Percentiles rank a stretch among this genome's conserved stretches.
Conservation (phyloP, 2,797 vertebrate species). For the Rhadinocentrus ornatus region DNA sequence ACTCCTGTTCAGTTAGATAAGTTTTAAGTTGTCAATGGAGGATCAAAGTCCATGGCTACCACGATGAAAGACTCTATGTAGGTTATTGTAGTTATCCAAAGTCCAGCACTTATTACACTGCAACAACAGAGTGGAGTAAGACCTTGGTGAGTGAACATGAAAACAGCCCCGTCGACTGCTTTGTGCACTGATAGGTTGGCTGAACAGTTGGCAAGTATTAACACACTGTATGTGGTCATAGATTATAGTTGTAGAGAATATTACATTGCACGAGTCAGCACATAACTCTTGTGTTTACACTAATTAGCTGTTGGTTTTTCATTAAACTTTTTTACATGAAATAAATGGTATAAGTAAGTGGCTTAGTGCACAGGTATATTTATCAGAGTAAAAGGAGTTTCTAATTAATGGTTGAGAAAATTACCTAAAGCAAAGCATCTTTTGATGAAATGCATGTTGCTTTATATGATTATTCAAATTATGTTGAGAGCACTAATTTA, state of each 20-base stretch:
- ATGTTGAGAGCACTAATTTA: not conserved
- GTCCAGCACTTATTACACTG: constrained; percentile 65
- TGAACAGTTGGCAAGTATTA: not conserved
- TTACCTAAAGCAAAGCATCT: not conserved
- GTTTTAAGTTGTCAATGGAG: constrained; percentile 43
- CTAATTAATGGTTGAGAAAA: constrained; percentile 14
- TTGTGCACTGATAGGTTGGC: not conserved
- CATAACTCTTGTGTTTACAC: not conserved
- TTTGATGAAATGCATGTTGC: not conserved
- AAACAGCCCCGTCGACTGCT: constrained; percentile 25
- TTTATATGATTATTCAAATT: not conserved
- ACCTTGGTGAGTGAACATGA: constrained; percentile 21
- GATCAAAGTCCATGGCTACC: constrained; percentile 73
- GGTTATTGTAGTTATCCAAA: constrained; percentile 67
- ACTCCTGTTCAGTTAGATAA: constrained; percentile 66
- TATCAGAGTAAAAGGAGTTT: constrained; percentile 8
- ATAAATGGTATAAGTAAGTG: not conserved
- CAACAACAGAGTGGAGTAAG: constrained; percentile 55
- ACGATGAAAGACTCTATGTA: constrained; percentile 59
- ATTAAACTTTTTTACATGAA: too few species aligned
- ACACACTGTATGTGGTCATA: not conserved
- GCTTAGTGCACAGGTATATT: constrained; percentile 9
- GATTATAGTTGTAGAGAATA: not conserved
- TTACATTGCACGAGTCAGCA: constrained; percentile 5
- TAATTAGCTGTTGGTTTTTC: not conserved